Conservation (phyloP, 2,888 invertebrate genomes). For the Himalopsyche kuldschensis region DNA sequence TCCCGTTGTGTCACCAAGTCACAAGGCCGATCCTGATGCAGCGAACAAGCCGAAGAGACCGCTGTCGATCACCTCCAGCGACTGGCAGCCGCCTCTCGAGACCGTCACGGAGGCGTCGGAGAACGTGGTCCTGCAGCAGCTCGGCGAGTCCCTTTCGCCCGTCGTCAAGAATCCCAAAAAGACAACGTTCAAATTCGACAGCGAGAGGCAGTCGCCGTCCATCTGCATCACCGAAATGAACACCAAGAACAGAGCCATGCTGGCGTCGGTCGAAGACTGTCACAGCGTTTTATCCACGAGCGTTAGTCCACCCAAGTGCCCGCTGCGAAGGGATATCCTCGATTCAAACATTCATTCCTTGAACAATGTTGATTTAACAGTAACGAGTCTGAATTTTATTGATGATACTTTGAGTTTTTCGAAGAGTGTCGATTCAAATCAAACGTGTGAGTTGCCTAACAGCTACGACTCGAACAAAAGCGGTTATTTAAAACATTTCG, state of each 20-base stretch:
- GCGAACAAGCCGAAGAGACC: constrained; percentile 4
- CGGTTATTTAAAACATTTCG: constrained; percentile 52
- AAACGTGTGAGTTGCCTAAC: constrained; percentile 56
- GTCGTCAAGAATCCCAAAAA: constrained; percentile 46
- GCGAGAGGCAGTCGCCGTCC: constrained; percentile 14
- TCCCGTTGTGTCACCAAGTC: constrained; percentile 56
- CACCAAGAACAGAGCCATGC: constrained; percentile 54
- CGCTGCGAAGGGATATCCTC: constrained; percentile 48
- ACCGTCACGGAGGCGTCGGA: constrained; percentile 33
- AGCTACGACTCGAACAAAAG: constrained; percentile 56
- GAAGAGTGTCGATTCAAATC: constrained; percentile 56
- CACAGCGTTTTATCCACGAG: constrained; percentile 54
- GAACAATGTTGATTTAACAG: constrained; percentile 54
- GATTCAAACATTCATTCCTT: constrained; percentile 55
- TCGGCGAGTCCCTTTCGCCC: constrained; percentile 52
- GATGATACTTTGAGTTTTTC: constrained; percentile 61
- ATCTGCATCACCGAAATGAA: constrained; percentile 37
- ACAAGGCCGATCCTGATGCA: constrained; percentile 4
- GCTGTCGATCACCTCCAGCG: background rate
- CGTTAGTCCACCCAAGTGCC: constrained; percentile 53
- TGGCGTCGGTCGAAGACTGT: constrained; percentile 60
- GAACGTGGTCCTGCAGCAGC: constrained; percentile 7
- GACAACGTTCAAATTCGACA: constrained; percentile 8
- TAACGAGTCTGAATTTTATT: constrained; percentile 65
- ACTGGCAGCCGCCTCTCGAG: constrained; percentile 26